A percentile compares a stretch with the other conserved stretches of the same genome.
Evolutionary conservation across 2,888 invertebrate genomes (phyloP).

Genomic region (Dynastes grantii): DNA sequence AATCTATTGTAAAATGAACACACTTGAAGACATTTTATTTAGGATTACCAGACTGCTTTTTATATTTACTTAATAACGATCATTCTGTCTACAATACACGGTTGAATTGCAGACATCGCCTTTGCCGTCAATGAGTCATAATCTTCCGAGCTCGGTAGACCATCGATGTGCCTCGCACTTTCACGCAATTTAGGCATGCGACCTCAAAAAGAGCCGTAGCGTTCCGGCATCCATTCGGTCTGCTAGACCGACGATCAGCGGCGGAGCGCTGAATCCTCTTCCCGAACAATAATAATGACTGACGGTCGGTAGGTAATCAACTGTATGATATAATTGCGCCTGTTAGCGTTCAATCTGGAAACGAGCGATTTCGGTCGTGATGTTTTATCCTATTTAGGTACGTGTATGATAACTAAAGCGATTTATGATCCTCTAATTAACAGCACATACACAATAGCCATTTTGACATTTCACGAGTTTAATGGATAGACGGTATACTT

Average conservation of each 20-base stretch:
- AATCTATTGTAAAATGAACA: too few relatives aligned
- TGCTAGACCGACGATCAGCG: not conserved
- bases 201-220: slow-evolving; percentile 36
- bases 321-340: slow-evolving; percentile 25
- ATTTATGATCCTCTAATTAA: slow-evolving; percentile 28
- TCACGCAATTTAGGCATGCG: slow-evolving; percentile 41
- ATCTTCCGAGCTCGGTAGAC: slow-evolving; percentile 29
- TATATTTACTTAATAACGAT: not conserved
- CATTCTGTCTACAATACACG: slow-evolving; percentile 1
- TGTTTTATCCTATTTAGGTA: slow-evolving; percentile 18
- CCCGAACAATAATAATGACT: slow-evolving; percentile 9
- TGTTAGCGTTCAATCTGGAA: not conserved
- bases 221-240: slow-evolving; percentile 2
- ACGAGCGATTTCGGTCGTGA: not conserved
- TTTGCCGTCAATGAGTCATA: slow-evolving; percentile 37
- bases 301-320: slow-evolving; percentile 8
- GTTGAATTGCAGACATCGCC: slow-evolving; percentile 30
- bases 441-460: not conserved
- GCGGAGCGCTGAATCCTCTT: not conserved
- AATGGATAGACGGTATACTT: slow-evolving; percentile 10
- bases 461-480: slow-evolving; percentile 32
- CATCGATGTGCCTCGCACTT: slow-evolving; percentile 32
- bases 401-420: not conserved
- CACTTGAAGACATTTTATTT: too few relatives aligned
- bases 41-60: too few relatives aligned